phyloP scores from a whole-genome alignment of 2,797 vertebrate genomes.

The Phataginus tetradactyla region DNA sequence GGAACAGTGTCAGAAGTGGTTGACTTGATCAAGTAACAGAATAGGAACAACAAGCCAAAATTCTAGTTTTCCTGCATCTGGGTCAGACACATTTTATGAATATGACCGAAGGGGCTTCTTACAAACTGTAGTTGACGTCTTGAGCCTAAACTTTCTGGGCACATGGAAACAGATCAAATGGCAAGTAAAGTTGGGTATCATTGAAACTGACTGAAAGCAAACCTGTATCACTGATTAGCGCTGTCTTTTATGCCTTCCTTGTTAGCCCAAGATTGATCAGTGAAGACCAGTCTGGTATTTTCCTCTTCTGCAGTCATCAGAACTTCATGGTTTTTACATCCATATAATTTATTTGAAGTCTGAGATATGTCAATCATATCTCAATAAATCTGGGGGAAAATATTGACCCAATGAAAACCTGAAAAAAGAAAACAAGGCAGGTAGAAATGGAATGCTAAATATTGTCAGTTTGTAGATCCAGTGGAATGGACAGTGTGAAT shows the following conservation, averaged over 20 bases:
- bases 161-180: neutral
- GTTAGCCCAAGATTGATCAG: neutral
- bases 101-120: no score
- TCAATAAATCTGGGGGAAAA: neutral
- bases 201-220: no score
- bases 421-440: neutral
- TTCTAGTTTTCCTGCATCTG: neutral
- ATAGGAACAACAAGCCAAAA: no score
- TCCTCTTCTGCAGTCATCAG: neutral
- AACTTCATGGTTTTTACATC: neutral
- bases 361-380: neutral
- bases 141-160: neutral
- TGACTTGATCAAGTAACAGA: neutral
- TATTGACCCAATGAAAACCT: neutral
- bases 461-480: neutral
- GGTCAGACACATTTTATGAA: neutral
- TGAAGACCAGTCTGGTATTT: neutral
- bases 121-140: no score
- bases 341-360: neutral
- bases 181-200: neutral
- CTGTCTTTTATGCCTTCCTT: neutral
- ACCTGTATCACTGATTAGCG: fast-evolving
- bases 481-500: neutral
- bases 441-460: neutral
- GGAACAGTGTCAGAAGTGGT: neutral